phyloP scores from a whole-genome alignment of 1,140 invertebrate species.

The Cydia strobilella region DNA sequence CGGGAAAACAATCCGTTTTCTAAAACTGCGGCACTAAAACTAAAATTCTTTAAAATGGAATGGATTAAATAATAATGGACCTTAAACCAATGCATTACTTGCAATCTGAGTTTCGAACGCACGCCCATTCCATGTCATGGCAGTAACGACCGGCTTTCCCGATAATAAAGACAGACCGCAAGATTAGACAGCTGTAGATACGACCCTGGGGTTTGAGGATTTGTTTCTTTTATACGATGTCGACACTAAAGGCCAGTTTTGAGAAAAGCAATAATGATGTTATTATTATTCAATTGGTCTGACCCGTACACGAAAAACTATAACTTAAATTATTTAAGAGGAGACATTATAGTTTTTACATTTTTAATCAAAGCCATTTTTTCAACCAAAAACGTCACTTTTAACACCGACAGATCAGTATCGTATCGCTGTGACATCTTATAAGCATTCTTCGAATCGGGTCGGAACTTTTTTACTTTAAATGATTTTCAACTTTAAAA shows the following conservation, averaged over 20 bases:
- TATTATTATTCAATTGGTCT: no score
- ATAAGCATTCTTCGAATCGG: no score
- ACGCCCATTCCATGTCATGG: conserved; percentile 47
- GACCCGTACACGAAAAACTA: no score
- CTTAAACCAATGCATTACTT: conserved; percentile 40
- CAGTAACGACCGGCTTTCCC: conserved; percentile 43
- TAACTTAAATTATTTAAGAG: no score
- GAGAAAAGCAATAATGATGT: no score
- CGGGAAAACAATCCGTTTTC: neutral
- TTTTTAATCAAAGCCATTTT: no score
- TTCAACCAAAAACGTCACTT: no score
- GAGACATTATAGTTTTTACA: no score
- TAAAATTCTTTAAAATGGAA: conserved; percentile 1
- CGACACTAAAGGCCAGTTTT: neutral
- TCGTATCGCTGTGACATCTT: no score
- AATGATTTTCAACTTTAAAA: no score
- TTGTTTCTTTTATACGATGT: neutral
- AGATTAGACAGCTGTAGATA: conserved; percentile 25
- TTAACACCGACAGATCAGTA: no score
- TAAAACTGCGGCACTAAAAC: neutral
- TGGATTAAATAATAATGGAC: conserved; percentile 30
- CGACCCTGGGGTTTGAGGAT: neutral
- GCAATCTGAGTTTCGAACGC: conserved; percentile 38
- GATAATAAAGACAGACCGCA: conserved; percentile 46
- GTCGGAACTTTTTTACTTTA: no score